These are phyloP conservation scores for Thamnaconus septentrionalis DNA, from an alignment of 2,113 vertebrate species.

Conservation along the genomic window DNA sequence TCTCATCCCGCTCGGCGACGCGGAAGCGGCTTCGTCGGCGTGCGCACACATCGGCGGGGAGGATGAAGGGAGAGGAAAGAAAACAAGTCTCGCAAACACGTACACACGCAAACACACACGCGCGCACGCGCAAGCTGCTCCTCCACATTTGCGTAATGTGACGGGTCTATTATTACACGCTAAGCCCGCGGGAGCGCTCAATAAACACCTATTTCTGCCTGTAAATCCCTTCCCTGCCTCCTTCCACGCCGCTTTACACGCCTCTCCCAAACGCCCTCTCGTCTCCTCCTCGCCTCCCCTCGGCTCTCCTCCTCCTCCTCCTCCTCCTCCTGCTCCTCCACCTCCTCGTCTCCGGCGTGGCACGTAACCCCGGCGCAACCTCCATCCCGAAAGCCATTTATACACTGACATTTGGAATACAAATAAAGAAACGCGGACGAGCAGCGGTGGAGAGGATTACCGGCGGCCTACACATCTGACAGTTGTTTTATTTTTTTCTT, in stretches of 20 bases:
- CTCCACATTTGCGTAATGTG: conserved; percentile 83
- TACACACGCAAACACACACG: conserved; percentile 52
- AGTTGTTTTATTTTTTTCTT: conserved; percentile 59
- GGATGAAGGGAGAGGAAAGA: background rate
- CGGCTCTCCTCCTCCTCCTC: conserved; percentile 33
- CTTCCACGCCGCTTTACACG: conserved; percentile 69
- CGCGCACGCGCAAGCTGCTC: conserved; percentile 70
- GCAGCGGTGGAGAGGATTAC: conserved; percentile 73
- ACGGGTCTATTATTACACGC: conserved; percentile 85
- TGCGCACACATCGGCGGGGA: conserved; percentile 5
- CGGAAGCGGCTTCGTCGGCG: conserved; percentile 49
- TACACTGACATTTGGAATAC: conserved; percentile 84
- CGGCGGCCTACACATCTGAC: conserved; percentile 60
- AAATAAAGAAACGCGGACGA: conserved; percentile 79
- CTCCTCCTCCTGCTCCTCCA: conserved; percentile 33
- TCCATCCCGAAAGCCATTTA: conserved; percentile 64
- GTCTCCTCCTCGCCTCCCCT: conserved; percentile 30
- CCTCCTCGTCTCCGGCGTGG: conserved; percentile 35
- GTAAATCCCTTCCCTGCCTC: conserved; percentile 75
- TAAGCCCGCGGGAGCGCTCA: conserved; percentile 82
- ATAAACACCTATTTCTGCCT: conserved; percentile 83
- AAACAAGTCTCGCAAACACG: background rate
- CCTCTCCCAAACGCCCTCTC: conserved; percentile 75
- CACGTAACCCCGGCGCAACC: conserved; percentile 52
- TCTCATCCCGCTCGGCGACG: conserved; percentile 71